Percentiles rank a stretch among this genome's conserved stretches.
These are phyloP conservation scores for Pyrrhia umbra DNA, from an alignment of 2,888 invertebrate genomes.

Conservation along the genomic window DNA sequence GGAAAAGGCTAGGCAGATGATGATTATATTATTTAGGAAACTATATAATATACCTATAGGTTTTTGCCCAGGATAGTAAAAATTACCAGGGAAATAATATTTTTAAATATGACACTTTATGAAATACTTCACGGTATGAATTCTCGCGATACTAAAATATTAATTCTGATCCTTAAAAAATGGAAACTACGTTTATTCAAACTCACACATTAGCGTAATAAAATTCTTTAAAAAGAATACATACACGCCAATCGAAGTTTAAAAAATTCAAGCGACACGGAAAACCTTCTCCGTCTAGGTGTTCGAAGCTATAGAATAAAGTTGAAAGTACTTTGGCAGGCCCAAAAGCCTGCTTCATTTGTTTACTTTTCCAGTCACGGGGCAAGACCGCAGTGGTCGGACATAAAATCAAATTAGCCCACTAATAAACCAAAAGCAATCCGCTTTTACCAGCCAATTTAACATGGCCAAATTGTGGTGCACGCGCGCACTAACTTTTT, in stretches of 20 bases:
- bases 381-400: conserved; percentile 74
- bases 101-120: too few relatives aligned
- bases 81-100: too few relatives aligned
- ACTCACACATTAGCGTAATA: conserved; percentile 40
- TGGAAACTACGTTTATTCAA: conserved; percentile 1
- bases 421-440: conserved; percentile 86
- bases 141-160: too few relatives aligned
- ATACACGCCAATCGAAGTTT: conserved; percentile 39
- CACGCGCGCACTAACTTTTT: conserved; percentile 59
- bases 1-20: too few relatives aligned
- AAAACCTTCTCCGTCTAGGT: conserved; percentile 25
- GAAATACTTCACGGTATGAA: too few relatives aligned
- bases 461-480: conserved; percentile 70
- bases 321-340: conserved; percentile 40
- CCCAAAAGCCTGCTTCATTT: conserved; percentile 66
- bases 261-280: conserved; percentile 34
- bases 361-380: conserved; percentile 83
- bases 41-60: too few relatives aligned
- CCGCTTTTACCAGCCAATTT: conserved; percentile 77
- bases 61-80: too few relatives aligned
- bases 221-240: conserved; percentile 24
- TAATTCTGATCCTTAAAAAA: neutral
- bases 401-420: conserved; percentile 85
- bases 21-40: too few relatives aligned
- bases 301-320: conserved; percentile 30